These are phyloP conservation scores for Acanthochromis polyacanthus DNA, from an alignment of 2,113 vertebrate genomes.

Conservation along the genomic window DNA sequence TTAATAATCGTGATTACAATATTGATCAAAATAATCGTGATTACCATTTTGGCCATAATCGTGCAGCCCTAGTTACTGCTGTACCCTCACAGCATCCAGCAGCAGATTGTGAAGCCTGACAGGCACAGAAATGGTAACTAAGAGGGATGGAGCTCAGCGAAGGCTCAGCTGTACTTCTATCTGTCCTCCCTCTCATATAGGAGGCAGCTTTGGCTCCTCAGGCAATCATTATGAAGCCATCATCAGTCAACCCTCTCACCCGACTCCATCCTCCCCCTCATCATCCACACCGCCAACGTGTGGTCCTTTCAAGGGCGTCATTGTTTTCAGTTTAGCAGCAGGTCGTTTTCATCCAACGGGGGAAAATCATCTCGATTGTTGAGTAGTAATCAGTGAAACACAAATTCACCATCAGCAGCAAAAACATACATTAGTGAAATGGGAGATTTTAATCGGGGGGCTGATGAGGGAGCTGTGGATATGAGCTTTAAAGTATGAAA, in stretches of 20 bases:
- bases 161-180: neutral
- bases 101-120: too few species aligned
- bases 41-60: too few species aligned
- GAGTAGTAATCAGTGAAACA: conserved; percentile 50
- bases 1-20: too few species aligned
- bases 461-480: conserved; percentile 21
- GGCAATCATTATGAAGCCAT: conserved; percentile 46
- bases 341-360: conserved; percentile 23
- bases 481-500: conserved; percentile 54
- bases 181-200: neutral
- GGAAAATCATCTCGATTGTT: conserved; percentile 62
- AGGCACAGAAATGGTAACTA: conserved; percentile 5
- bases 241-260: conserved; percentile 16
- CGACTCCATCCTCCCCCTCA: conserved; percentile 9
- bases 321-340: conserved; percentile 22
- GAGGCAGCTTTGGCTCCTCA: conserved; percentile 22
- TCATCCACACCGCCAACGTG: neutral
- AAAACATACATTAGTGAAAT: conserved; percentile 35
- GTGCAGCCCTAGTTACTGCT: too few species aligned
- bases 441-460: conserved; percentile 38
- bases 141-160: neutral
- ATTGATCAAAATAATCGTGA: too few species aligned
- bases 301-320: neutral
- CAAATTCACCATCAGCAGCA: conserved; percentile 8
- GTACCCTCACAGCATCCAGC: too few species aligned